Evolutionary conservation across 2,113 vertebrate species (phyloP), one percentile per base, ranked within the genome.

Genomic region (Etheostoma spectabile): DNA sequence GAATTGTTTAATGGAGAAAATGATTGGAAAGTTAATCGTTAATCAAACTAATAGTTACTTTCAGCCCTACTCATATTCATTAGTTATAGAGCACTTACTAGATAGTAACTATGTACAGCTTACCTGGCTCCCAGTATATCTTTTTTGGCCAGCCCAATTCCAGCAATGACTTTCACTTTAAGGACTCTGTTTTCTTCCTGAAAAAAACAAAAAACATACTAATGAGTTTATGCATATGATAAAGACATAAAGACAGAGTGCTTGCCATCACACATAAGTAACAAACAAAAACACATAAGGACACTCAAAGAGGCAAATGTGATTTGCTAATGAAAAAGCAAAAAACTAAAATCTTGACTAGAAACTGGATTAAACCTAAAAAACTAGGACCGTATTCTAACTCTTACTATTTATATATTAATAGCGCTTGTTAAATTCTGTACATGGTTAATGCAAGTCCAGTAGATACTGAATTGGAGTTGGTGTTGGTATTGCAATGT

Each of bases 111-210:
- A 52, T 45, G 4, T 16, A 4, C 68, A 46, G 87, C 96, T 95
- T 93, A 99, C 98, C 98, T 99, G 84, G 98, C 96, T 90, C 98
- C 98, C 70, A 99, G 92, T 80, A 99, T 96, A 80, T 99, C 98
- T 91, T 99, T 99, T 93, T 99, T 99, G 70, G 97, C 98, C 82
- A 99, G 93, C 49, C 96, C 96, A 82, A 99, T 96, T 86, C 97
- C 98, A 91, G 96, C 95, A 76, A 99, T 94, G 63, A 99, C 93
- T 91, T 97, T 98, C 62, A 99, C 96, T 82, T 96, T 95, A 24
- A 99, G 95, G 81, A 99, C 93, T 84, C 95, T 95, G 0, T 94
- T 90, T 49, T 95, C 95, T 66, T 96, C 95, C 98, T 99, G 91
- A 84, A 95, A 95, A 95, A 27, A 64, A 56, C 5, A 53, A 48